phyloP scores from a whole-genome alignment of 2,113 vertebrate genomes.

The Rafetus swinhoei region DNA sequence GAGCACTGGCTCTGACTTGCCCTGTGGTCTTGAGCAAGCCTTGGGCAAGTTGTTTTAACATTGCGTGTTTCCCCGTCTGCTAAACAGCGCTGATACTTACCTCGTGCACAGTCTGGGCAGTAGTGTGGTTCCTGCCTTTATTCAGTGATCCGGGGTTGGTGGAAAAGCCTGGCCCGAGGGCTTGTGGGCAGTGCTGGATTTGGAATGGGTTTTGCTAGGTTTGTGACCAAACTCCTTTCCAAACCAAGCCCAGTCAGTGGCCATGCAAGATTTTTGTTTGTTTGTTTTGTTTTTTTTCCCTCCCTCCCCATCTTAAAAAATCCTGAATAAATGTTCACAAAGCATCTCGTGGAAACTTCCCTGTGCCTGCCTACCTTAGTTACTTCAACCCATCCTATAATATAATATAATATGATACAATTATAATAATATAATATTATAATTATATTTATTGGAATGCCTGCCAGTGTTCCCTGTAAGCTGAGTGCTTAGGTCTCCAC shows the following conservation, averaged over 20 bases:
- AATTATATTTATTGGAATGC: too few species aligned
- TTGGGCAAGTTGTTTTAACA: not conserved
- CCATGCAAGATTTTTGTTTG: not conserved
- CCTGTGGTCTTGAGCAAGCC: constrained; percentile 32
- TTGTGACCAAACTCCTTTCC: not conserved
- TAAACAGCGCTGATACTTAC: not conserved
- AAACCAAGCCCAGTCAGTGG: rapidly evolving
- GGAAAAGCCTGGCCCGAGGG: not conserved
- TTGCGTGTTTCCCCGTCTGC: constrained; percentile 25
- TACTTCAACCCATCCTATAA: constrained; percentile 4
- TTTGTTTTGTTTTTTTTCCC: constrained; percentile 5
- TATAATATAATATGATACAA: too few species aligned
- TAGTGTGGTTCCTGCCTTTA: not conserved
- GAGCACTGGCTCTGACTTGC: constrained; percentile 27
- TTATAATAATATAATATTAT: too few species aligned
- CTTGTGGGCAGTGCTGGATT: not conserved
- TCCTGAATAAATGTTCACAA: constrained; percentile 45
- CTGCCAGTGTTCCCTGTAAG: too few species aligned
- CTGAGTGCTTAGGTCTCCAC: too few species aligned
- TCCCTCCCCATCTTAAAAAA: not conserved
- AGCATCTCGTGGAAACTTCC: constrained; percentile 43
- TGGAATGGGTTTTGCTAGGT: not conserved
- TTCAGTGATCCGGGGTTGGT: not conserved
- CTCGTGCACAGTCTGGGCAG: not conserved
- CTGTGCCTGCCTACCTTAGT: constrained; percentile 33